phyloP scores from a whole-genome alignment of 2,113 vertebrate genomes.

The Octodon degus region DNA sequence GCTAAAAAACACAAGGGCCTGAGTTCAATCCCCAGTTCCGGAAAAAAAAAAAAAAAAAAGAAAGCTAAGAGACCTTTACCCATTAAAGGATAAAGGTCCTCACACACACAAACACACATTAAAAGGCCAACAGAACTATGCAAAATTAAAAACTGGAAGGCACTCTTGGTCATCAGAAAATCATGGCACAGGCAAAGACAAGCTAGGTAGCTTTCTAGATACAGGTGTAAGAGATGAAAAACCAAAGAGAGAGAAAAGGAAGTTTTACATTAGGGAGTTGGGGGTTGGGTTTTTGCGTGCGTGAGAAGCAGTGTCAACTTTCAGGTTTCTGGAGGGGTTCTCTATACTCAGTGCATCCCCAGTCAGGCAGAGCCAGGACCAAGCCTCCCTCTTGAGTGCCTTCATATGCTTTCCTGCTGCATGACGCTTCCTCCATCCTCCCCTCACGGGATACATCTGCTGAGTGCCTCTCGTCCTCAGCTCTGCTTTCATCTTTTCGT shows the following conservation, averaged over 20 bases:
- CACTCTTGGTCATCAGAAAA: not conserved
- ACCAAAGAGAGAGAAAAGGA: not conserved
- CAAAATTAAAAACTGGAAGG: not conserved
- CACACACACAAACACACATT: not conserved
- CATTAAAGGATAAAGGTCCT: not conserved
- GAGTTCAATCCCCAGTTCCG: too few relatives aligned
- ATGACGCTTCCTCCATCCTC: constrained; percentile 82
- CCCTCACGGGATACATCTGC: constrained; percentile 82
- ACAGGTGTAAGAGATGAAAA: not conserved
- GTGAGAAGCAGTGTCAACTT: not conserved
- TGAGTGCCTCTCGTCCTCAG: constrained; percentile 77
- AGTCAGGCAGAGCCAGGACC: constrained; percentile 59
- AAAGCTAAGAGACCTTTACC: not conserved
- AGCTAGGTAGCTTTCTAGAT: not conserved
- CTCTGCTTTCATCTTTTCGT: constrained; percentile 73
- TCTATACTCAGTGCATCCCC: not conserved
- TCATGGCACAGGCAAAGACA: not conserved
- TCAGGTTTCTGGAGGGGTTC: not conserved
- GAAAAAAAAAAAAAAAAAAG: too few relatives aligned
- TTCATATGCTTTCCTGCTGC: constrained; percentile 80
- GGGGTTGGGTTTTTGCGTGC: not conserved
- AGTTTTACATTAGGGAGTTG: not conserved
- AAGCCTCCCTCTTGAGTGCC: constrained; percentile 57
- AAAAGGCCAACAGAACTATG: not conserved
- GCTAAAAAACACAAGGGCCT: not conserved